Conservation (phyloP, 2,797 vertebrate species). For the Gila robusta region DNA sequence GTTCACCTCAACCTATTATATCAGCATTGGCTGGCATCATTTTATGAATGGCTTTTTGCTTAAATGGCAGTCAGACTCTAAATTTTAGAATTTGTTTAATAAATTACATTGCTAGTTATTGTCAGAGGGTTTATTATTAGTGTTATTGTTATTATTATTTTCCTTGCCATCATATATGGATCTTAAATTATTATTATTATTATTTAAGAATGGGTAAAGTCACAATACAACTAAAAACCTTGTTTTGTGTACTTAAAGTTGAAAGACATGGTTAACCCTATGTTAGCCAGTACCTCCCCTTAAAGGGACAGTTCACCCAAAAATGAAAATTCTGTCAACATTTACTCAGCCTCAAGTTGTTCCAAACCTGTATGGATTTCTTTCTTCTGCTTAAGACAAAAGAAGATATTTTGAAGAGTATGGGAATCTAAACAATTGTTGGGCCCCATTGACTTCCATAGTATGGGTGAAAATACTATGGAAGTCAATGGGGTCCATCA, state of each 20-base stretch:
- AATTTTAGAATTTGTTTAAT: not conserved
- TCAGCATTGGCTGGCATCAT: not conserved
- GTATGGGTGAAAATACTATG: too few species aligned
- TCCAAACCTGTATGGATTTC: not conserved
- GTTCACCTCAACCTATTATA: not conserved
- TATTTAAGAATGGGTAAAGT: not conserved
- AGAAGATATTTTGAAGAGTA: too few species aligned
- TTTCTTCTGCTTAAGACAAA: too few species aligned
- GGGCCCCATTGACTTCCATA: too few species aligned
- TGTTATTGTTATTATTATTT: not conserved
- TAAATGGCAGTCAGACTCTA: not conserved
- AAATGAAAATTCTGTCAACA: not conserved
- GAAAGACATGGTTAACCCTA: not conserved
- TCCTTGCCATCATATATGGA: not conserved
- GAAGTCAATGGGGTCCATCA: too few species aligned
- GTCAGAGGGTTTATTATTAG: not conserved
- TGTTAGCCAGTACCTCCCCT: not conserved
- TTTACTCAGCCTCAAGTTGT: not conserved
- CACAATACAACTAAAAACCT: not conserved
- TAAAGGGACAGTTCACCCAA: not conserved
- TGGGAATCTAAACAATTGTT: too few species aligned
- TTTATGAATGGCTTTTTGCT: not conserved
- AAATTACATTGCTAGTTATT: not conserved
- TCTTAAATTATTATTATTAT: not conserved
- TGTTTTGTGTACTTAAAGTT: not conserved